phyloP scores from a whole-genome alignment of 2,113 vertebrate genomes.

The Peromyscus maniculatus region DNA sequence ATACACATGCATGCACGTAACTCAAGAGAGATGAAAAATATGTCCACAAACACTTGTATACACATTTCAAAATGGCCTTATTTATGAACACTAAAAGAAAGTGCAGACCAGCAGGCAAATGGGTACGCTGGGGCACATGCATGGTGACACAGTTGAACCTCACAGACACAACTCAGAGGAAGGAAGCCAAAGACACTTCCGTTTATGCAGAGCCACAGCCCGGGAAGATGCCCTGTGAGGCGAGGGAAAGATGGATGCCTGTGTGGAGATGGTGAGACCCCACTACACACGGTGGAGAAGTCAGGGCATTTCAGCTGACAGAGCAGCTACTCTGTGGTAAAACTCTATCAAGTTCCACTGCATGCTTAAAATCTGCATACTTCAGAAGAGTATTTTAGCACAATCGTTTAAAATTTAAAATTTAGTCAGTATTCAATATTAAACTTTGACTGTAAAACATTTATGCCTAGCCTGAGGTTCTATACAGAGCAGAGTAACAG shows the following conservation, averaged over 20 bases:
- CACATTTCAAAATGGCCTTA: background rate
- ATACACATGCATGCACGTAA: background rate
- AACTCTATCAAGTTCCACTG: background rate
- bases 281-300: background rate
- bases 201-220: accelerated
- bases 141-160: accelerated
- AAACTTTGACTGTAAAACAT: background rate
- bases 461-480: slow-evolving; percentile 13
- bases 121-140: background rate
- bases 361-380: background rate
- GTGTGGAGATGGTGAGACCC: background rate
- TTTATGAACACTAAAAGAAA: background rate
- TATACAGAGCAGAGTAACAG: background rate
- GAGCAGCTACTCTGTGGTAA: background rate
- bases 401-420: background rate
- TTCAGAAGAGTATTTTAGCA: background rate
- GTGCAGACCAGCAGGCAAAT: background rate
- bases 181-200: background rate
- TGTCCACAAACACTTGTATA: background rate
- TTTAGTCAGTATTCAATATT: background rate
- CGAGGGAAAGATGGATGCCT: background rate
- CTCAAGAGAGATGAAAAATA: background rate
- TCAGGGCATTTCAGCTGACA: accelerated
- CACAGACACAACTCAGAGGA: background rate
- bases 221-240: background rate